Evolutionary conservation across 1,140 invertebrate genomes (phyloP), one percentile per base, ranked within the genome.

Genomic region (Eriocheir sinensis): DNA sequence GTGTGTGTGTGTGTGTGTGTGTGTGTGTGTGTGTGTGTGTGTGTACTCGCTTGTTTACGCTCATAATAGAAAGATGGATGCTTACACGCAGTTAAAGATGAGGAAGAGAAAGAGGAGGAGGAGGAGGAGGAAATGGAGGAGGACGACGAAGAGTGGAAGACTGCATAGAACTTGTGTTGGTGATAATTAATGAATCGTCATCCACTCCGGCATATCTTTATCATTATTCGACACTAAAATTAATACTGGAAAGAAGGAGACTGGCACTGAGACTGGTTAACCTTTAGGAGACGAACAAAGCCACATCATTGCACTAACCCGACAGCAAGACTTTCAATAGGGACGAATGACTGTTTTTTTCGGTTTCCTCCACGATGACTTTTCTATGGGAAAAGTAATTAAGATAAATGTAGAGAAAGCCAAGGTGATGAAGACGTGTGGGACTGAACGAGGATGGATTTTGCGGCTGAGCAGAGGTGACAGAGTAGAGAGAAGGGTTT

Each of bases 1-100:
- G 85, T 86, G 17, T 38, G 83, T 86, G 30, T 38, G 83, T 86
- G 34, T 38, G 38, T 86, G 34, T 88, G 85, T 88, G 85, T 88
- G 38, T 40, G 81, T 34, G 30, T 85, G 30, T 34, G 81, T 30
- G n/a, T 85, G 81, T 85, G 81, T 85, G n/a, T 85, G 81, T 30
- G 81, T 85, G 53, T 80, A 3, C 34, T 27, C 34, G 81, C 27
- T 3, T 30, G 79, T n/a, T 4, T 80, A 27, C 27, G 79, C 27
- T 3, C 6, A 36, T 41, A 85, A 85, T 85, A 85, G 36, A 41
- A 9, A n/a, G 9, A 38, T 85, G 81, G 17, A 41, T 85, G 34
- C 27, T 36, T 85, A 85, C 34, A 6, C 12, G 6, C 60, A 72
- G 8, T 48, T 8, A n/a, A 72, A 72, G 6, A 72, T 72, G n/a